Conservation (phyloP, 2,888 invertebrate genomes). For the Mimachlamys varia region DNA sequence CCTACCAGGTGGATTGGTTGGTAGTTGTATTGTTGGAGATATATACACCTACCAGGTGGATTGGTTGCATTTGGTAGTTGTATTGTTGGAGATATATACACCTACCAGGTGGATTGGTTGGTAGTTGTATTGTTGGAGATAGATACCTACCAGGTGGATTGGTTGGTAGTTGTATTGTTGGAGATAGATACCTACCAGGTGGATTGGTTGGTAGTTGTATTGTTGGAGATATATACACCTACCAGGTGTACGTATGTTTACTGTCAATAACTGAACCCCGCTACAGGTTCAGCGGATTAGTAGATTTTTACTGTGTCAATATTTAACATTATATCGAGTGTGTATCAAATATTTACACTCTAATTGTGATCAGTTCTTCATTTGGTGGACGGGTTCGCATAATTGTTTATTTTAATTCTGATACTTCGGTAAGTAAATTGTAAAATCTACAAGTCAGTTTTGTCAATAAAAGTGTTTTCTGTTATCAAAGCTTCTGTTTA, state of each 20-base stretch:
- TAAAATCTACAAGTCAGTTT: background rate
- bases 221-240: background rate
- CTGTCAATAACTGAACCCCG: background rate
- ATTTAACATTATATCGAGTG: background rate
- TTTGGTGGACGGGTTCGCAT: background rate
- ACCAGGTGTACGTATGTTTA: background rate
- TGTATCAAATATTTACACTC: background rate
- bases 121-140: no score
- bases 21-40: no score
- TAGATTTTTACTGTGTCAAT: slow-evolving; percentile 21
- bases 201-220: background rate
- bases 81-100: no score
- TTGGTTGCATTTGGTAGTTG: no score
- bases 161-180: no score
- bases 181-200: background rate
- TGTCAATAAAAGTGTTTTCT: background rate
- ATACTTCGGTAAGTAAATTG: background rate
- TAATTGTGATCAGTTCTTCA: background rate
- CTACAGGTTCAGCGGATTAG: background rate
- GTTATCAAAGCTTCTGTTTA: no score
- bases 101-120: no score
- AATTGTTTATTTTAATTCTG: background rate
- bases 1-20: no score
- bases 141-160: no score
- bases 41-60: no score